Percentiles rank a stretch among this genome's conserved stretches.
Conservation (phyloP, 2,888 invertebrate species). For the Drosophila cognata region DNA sequence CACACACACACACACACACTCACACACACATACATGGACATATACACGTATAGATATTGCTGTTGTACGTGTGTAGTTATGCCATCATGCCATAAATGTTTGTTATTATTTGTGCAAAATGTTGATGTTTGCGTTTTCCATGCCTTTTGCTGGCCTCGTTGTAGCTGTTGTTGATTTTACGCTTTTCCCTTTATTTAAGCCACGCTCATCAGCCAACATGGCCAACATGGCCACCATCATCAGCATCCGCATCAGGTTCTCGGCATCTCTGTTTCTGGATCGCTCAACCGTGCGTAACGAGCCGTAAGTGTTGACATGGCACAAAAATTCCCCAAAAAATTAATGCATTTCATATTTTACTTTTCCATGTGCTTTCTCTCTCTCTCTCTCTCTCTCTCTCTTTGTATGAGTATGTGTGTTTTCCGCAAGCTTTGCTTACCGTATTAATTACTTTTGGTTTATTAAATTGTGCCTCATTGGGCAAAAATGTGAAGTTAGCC, state of each 20-base stretch:
- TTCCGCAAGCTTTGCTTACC: constrained; percentile 34
- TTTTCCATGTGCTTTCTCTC: neutral
- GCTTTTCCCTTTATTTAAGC: constrained; percentile 58
- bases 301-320: constrained; percentile 81
- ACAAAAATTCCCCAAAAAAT: constrained; percentile 68
- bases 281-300: constrained; percentile 71
- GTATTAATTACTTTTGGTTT: constrained; percentile 67
- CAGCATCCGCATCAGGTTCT: constrained; percentile 36
- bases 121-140: constrained; percentile 80
- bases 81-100: constrained; percentile 68
- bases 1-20: constrained; percentile 24
- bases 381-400: neutral
- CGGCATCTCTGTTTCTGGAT: constrained; percentile 21
- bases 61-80: constrained; percentile 58
- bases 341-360: constrained; percentile 71
- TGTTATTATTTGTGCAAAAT: constrained; percentile 77
- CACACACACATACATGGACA: constrained; percentile 9
- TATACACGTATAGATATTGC: constrained; percentile 9
- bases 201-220: constrained; percentile 43
- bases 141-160: constrained; percentile 49
- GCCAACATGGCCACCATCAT: constrained; percentile 45
- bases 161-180: constrained; percentile 59
- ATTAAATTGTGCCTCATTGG: constrained; percentile 46
- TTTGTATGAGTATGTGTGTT: neutral
- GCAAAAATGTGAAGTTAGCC: constrained; percentile 4